Conservation (phyloP, 1,140 invertebrate genomes). For the Bombyx mori region ASM3026992v2 NC_085129.1:933001-933500, state of each 20-base stretch:
- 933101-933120: conserved; percentile 25
- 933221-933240: not conserved
- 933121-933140: conserved; percentile 19
- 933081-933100: conserved; percentile 50
- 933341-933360: conserved; percentile 49
- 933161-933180: conserved; percentile 33
- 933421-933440: conserved; percentile 56
- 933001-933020: conserved; percentile 29
- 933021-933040: conserved; percentile 20
- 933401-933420: conserved; percentile 59
- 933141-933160: conserved; percentile 33
- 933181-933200: conserved; percentile 42
- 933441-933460: conserved; percentile 46
- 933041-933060: conserved; percentile 53
- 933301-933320: conserved; percentile 42
- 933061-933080: conserved; percentile 60
- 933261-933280: not conserved
- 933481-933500: conserved; percentile 30
- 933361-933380: conserved; percentile 54
- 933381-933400: conserved; percentile 34
- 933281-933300: conserved; percentile 18
- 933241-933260: conserved; percentile 26
- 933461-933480: conserved; percentile 53
- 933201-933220: conserved; percentile 22
- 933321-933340: conserved; percentile 26